phyloP scores from a whole-genome alignment of 2,888 invertebrate genomes.

The Cephus rjabovi region DNA sequence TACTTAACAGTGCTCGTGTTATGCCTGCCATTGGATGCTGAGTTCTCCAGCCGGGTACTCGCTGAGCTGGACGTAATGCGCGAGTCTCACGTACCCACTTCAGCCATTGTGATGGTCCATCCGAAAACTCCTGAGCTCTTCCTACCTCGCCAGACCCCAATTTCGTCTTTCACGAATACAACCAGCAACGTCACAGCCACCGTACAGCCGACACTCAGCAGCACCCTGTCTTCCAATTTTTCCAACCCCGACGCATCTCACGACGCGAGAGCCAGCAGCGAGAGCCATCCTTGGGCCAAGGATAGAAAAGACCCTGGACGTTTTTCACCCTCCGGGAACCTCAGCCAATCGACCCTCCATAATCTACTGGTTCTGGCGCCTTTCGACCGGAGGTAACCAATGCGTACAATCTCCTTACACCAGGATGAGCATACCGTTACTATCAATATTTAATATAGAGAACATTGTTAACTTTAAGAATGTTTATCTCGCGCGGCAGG shows the following conservation, averaged over 20 bases:
- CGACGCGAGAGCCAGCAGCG: conserved; percentile 7
- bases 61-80: conserved; percentile 65
- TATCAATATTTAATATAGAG: too few relatives aligned
- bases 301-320: conserved; percentile 15
- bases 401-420: too few relatives aligned
- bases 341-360: conserved; percentile 44
- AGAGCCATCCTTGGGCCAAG: conserved; percentile 1
- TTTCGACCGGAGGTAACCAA: conserved; percentile 56
- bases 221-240: conserved; percentile 43
- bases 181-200: conserved; percentile 12
- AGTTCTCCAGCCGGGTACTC: conserved; percentile 61
- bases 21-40: conserved; percentile 68
- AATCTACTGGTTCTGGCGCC: conserved; percentile 58
- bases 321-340: conserved; percentile 41
- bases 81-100: conserved; percentile 64
- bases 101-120: conserved; percentile 67
- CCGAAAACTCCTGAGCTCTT: conserved; percentile 56
- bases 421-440: too few relatives aligned
- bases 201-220: conserved; percentile 21
- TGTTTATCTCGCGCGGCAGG: too few relatives aligned
- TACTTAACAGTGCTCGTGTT: conserved; percentile 67
- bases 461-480: too few relatives aligned
- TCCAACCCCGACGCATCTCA: conserved; percentile 31
- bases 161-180: conserved; percentile 4
- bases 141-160: conserved; percentile 58